Evolutionary conservation across 2,113 vertebrate genomes (phyloP).

Genomic region (Lamprologus callipterus): DNA sequence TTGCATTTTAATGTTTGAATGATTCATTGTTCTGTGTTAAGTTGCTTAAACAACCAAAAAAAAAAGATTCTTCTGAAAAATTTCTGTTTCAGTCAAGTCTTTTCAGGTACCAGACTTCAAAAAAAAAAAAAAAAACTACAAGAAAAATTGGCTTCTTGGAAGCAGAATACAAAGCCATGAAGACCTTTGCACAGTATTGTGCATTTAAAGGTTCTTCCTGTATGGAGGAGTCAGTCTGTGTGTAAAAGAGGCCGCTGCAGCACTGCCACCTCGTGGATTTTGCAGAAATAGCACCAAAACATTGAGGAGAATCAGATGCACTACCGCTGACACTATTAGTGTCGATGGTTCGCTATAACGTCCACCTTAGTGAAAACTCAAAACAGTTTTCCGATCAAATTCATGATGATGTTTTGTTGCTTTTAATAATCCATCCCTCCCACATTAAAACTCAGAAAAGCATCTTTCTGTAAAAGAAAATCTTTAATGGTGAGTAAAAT

Average conservation of each 20-base stretch:
- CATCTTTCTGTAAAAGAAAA: not conserved
- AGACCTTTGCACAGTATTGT: not conserved
- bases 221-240: not conserved
- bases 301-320: not conserved
- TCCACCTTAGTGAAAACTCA: not conserved
- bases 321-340: not conserved
- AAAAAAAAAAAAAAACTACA: not conserved
- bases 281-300: not conserved
- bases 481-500: not conserved
- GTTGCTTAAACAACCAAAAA: not conserved
- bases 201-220: not conserved
- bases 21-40: not conserved
- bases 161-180: not conserved
- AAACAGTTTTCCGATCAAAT: not conserved
- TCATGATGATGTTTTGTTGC: not conserved
- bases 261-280: not conserved
- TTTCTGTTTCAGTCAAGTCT: not conserved
- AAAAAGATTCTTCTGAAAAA: not conserved
- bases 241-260: not conserved
- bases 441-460: not conserved
- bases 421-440: not conserved
- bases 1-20: not conserved
- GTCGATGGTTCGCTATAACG: not conserved
- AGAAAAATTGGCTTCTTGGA: not conserved
- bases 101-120: not conserved